Evolutionary conservation across 2,113 vertebrate species (phyloP).

Genomic region (Isichthys henryi): DNA sequence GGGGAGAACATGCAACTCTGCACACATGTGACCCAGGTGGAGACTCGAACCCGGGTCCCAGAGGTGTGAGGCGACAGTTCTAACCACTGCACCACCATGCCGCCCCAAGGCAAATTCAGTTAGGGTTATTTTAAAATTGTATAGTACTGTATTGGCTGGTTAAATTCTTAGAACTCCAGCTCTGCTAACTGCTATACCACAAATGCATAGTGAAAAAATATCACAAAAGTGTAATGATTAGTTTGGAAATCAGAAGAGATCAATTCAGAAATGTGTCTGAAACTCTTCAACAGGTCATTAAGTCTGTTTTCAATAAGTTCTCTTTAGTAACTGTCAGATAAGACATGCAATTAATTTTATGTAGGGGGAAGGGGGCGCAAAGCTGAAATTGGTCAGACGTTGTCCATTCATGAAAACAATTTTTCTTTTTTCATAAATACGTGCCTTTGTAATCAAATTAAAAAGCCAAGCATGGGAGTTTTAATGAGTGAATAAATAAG

Average conservation of each 20-base stretch:
- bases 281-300: background rate
- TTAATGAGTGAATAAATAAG: background rate
- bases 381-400: background rate
- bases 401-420: background rate
- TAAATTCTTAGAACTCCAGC: background rate
- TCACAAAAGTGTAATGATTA: background rate
- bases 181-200: background rate
- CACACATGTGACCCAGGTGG: no score
- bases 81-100: no score
- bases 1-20: no score
- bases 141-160: background rate
- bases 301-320: background rate
- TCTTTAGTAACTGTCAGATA: background rate
- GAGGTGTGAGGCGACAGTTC: no score
- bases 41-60: no score
- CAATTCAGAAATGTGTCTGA: background rate
- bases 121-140: background rate
- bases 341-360: background rate
- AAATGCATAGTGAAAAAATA: background rate
- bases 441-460: background rate
- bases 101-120: background rate
- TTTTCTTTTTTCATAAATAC: background rate
- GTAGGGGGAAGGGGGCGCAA: background rate
- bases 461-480: background rate
- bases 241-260: background rate